phyloP scores from a whole-genome alignment of 2,888 invertebrate species.

The Acleris holmiana region DNA sequence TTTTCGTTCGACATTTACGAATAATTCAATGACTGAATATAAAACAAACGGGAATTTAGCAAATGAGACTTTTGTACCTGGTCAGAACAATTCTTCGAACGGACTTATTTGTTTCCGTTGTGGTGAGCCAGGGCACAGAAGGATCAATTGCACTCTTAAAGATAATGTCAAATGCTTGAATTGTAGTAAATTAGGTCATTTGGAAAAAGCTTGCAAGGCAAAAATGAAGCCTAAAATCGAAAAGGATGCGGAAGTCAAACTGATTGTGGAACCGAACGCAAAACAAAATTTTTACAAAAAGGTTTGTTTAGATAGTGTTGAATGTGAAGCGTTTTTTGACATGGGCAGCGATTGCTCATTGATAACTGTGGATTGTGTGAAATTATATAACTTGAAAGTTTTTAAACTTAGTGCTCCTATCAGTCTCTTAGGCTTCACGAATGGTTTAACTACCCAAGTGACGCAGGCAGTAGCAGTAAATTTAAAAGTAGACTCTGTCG shows the following conservation, averaged over 20 bases:
- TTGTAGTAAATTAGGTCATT: slow-evolving; percentile 2
- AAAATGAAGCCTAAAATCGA: background rate
- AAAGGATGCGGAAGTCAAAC: background rate
- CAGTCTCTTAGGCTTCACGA: background rate
- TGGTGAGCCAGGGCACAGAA: slow-evolving; percentile 5
- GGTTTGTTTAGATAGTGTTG: background rate
- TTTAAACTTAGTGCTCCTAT: background rate
- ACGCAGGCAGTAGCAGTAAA: background rate
- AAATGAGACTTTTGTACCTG: background rate
- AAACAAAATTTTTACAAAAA: slow-evolving; percentile 1
- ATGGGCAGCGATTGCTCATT: slow-evolving; percentile 2
- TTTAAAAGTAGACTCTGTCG: background rate
- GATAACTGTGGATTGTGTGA: background rate
- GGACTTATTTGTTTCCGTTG: background rate
- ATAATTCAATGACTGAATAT: background rate
- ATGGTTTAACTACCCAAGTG: background rate
- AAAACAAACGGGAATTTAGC: background rate
- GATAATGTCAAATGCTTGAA: background rate
- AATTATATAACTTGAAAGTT: background rate
- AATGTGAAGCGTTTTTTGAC: background rate
- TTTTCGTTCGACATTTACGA: background rate
- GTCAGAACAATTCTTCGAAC: background rate
- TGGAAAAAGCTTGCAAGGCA: background rate
- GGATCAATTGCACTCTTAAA: slow-evolving; percentile 3
- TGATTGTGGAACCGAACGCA: background rate